phyloP scores from a whole-genome alignment of 2,888 invertebrate genomes.

The Agrilus cyanescens region DNA sequence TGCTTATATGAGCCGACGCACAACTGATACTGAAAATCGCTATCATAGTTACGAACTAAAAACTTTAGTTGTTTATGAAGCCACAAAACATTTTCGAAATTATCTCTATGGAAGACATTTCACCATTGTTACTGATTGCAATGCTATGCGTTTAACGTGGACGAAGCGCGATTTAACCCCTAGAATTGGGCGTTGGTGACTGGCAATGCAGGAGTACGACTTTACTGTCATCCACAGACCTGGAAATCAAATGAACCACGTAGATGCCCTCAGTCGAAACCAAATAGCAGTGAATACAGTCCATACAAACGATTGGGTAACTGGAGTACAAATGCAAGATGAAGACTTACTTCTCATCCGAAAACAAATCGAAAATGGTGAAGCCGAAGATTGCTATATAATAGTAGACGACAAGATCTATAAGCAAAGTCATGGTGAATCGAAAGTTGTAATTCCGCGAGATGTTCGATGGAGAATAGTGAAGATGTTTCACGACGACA shows the following conservation, averaged over 20 bases:
- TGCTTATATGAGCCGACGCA: constrained; percentile 4
- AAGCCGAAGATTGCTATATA: background rate
- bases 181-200: constrained; percentile 20
- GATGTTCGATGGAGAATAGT: constrained; percentile 5
- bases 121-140: constrained; percentile 17
- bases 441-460: constrained; percentile 6
- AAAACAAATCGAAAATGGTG: constrained; percentile 1
- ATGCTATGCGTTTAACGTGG: constrained; percentile 7
- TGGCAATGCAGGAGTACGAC: constrained; percentile 17
- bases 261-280: constrained; percentile 16
- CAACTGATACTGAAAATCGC: constrained; percentile 2
- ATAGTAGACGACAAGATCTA: constrained; percentile 2
- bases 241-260: constrained; percentile 19
- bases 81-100: no score
- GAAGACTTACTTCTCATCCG: constrained; percentile 1
- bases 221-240: constrained; percentile 18
- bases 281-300: constrained; percentile 5
- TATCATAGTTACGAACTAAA: no score
- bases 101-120: no score
- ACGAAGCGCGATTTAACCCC: constrained; percentile 9
- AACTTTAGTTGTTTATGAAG: no score
- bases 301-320: constrained; percentile 3
- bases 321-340: constrained; percentile 4
- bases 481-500: constrained; percentile 16
- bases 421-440: background rate